Conservation (phyloP, 30 jellyfish, hydroid and myxozoan species). For the Euphysa ruthae region DNA sequence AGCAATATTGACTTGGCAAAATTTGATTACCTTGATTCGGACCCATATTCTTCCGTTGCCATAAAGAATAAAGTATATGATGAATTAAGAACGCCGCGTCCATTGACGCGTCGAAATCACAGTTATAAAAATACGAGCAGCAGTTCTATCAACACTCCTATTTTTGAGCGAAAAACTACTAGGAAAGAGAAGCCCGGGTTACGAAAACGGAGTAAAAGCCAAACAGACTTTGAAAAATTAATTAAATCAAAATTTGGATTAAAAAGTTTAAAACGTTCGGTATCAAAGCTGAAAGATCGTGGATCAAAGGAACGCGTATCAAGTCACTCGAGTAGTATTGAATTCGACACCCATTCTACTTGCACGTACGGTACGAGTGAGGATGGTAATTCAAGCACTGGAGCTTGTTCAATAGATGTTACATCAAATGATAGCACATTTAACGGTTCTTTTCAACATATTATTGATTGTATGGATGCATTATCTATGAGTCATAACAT, state of each 20-base stretch:
- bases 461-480: slow-evolving; percentile 37
- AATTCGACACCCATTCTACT: slow-evolving; percentile 6
- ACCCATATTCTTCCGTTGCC: slow-evolving; percentile 16
- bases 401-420: slow-evolving; percentile 4
- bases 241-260: slow-evolving; percentile 23
- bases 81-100: slow-evolving; percentile 15
- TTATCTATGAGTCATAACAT: background rate
- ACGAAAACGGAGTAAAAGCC: slow-evolving; percentile 9
- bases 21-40: slow-evolving; percentile 1
- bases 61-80: slow-evolving; percentile 14
- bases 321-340: background rate
- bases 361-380: slow-evolving; percentile 14
- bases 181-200: background rate
- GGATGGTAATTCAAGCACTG: slow-evolving; percentile 36
- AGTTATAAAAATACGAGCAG: background rate
- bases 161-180: background rate
- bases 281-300: background rate
- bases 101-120: background rate
- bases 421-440: slow-evolving; percentile 21
- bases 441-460: slow-evolving; percentile 19
- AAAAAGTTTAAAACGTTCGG: slow-evolving; percentile 10
- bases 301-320: background rate
- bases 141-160: background rate
- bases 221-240: slow-evolving; percentile 16
- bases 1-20: background rate